These are phyloP conservation scores for Myoxocephalus aenaeus DNA, from an alignment of 2,797 vertebrate genomes.

Conservation along the genomic window DNA sequence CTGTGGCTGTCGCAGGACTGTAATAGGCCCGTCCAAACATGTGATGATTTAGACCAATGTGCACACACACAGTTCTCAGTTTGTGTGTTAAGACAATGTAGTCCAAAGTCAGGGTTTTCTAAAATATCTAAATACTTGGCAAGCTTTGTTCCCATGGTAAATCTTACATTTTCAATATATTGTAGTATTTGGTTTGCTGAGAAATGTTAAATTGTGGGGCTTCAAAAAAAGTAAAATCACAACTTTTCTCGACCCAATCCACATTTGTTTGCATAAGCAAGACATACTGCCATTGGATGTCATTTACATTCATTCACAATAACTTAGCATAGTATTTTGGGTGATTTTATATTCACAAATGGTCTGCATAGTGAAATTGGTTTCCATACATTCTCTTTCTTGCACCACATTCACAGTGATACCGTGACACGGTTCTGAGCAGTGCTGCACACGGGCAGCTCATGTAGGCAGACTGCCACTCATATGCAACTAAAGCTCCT, in stretches of 20 bases:
- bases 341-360: neutral
- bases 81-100: too few relatives aligned
- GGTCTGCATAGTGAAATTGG: too few relatives aligned
- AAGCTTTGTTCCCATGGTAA: too few relatives aligned
- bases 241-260: neutral
- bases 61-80: too few relatives aligned
- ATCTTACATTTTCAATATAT: too few relatives aligned
- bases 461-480: slow-evolving; percentile 30
- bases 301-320: neutral
- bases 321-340: neutral
- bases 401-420: slow-evolving; percentile 13
- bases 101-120: too few relatives aligned
- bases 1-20: neutral
- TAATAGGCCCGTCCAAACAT: neutral
- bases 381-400: neutral
- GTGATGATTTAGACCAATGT: too few relatives aligned
- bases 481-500: slow-evolving; percentile 58
- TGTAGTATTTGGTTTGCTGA: too few relatives aligned
- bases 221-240: too few relatives aligned
- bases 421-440: slow-evolving; percentile 21
- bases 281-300: neutral
- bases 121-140: too few relatives aligned
- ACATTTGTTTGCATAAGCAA: neutral
- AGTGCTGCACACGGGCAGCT: slow-evolving; percentile 37
- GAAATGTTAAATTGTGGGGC: too few relatives aligned